A percentile compares a stretch with the other conserved stretches of the same genome.
These are phyloP conservation scores for Sorex fumeus DNA, from an alignment of 2,113 vertebrate genomes.

Conservation along the genomic window DNA sequence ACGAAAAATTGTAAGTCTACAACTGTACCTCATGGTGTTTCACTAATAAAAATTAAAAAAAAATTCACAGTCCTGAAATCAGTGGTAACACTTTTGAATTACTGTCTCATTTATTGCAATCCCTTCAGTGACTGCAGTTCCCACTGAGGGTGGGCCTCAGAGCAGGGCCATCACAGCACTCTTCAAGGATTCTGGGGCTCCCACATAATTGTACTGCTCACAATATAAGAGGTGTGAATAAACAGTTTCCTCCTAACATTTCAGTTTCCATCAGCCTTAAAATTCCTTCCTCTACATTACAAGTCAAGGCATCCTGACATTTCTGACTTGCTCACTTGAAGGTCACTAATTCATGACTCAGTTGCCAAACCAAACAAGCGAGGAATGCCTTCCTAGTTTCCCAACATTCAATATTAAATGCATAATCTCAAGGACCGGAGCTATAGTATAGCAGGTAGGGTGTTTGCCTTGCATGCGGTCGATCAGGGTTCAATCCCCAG, in stretches of 20 bases:
- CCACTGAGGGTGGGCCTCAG: background rate
- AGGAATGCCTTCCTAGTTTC: background rate
- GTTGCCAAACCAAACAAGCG: background rate
- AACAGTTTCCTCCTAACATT: slow-evolving; percentile 2
- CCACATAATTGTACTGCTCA: background rate
- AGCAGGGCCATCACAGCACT: background rate
- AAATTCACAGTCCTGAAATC: slow-evolving; percentile 25
- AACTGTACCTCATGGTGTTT: no score
- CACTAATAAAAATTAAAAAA: slow-evolving; percentile 55
- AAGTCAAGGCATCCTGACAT: background rate
- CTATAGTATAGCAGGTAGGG: no score
- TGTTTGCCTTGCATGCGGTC: no score
- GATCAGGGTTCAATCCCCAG: background rate
- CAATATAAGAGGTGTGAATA: background rate
- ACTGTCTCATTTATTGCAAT: background rate
- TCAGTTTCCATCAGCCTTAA: background rate
- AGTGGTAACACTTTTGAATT: background rate
- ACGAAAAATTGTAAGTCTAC: no score
- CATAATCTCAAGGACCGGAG: background rate
- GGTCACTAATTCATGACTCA: background rate
- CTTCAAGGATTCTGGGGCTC: background rate
- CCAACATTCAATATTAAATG: background rate
- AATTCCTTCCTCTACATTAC: background rate
- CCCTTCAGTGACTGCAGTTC: background rate
- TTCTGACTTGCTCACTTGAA: background rate